Conservation (phyloP, 2,888 invertebrate species). For the Chirona hameri region DNA sequence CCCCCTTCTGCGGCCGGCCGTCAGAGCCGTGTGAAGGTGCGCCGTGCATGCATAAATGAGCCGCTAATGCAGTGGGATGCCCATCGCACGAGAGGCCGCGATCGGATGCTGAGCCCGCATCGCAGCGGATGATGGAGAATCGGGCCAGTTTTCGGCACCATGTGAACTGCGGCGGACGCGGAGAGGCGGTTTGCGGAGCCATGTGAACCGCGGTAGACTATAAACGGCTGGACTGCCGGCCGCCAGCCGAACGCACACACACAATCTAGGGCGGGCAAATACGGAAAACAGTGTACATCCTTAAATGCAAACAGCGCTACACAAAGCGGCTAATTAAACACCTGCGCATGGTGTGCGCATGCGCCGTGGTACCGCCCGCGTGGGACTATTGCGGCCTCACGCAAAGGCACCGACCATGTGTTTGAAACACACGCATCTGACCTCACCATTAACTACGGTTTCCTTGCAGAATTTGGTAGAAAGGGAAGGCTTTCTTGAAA, state of each 20-base stretch:
- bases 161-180: not conserved
- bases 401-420: too few species aligned
- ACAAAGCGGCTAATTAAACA: slow-evolving; percentile 1
- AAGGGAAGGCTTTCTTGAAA: too few species aligned
- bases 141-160: not conserved
- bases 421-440: too few species aligned
- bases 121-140: not conserved
- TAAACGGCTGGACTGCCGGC: not conserved
- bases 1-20: not conserved
- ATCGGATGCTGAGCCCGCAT: not conserved
- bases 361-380: not conserved
- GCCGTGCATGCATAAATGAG: slow-evolving; percentile 14
- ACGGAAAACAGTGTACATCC: not conserved
- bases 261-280: not conserved
- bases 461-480: too few species aligned
- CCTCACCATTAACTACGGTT: too few species aligned
- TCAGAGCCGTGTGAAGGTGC: not conserved
- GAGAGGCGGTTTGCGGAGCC: too few species aligned
- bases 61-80: not conserved
- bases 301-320: not conserved
- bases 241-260: not conserved
- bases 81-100: not conserved
- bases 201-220: not conserved
- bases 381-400: too few species aligned
- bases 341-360: not conserved